Conservation (phyloP, 2,888 invertebrate genomes). For the Dorcus parallelipipedus region DNA sequence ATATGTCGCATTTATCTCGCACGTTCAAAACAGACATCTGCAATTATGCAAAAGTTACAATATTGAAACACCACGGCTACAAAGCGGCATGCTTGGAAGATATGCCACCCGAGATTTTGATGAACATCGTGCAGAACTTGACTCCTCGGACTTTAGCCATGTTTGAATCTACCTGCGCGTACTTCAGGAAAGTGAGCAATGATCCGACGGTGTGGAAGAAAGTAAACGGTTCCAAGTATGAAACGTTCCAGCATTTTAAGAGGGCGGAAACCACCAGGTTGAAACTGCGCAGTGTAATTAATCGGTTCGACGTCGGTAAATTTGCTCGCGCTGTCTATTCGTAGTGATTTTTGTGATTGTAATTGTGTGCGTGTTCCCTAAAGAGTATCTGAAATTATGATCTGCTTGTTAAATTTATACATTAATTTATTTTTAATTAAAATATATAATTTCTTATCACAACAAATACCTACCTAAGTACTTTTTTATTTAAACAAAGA, state of each 20-base stretch:
- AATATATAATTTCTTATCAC: too few relatives aligned
- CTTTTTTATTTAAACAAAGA: too few relatives aligned
- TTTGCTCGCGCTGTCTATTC: too few relatives aligned
- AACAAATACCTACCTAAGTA: too few relatives aligned
- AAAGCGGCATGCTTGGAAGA: conserved; percentile 39
- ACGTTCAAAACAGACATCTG: conserved; percentile 39
- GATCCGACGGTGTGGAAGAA: conserved; percentile 26
- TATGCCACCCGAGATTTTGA: conserved; percentile 46
- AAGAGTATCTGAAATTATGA: too few relatives aligned
- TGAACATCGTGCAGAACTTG: conserved; percentile 36
- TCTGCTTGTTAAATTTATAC: too few relatives aligned
- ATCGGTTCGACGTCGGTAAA: not conserved
- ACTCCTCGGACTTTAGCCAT: conserved; percentile 22
- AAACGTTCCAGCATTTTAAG: conserved; percentile 10
- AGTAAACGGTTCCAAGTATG: conserved; percentile 9
- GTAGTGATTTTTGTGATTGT: too few relatives aligned
- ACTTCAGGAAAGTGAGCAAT: conserved; percentile 30
- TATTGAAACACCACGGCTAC: conserved; percentile 23
- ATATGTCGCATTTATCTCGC: conserved; percentile 37
- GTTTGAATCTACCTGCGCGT: conserved; percentile 32
- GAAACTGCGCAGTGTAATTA: not conserved
- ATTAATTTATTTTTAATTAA: too few relatives aligned
- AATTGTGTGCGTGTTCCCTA: too few relatives aligned
- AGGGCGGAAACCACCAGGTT: not conserved
- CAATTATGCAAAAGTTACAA: conserved; percentile 35